Base-by-base conservation (phyloP, 30 jellyfish, hydroid and myxozoan species). In the Hydra vulgaris region DNA sequence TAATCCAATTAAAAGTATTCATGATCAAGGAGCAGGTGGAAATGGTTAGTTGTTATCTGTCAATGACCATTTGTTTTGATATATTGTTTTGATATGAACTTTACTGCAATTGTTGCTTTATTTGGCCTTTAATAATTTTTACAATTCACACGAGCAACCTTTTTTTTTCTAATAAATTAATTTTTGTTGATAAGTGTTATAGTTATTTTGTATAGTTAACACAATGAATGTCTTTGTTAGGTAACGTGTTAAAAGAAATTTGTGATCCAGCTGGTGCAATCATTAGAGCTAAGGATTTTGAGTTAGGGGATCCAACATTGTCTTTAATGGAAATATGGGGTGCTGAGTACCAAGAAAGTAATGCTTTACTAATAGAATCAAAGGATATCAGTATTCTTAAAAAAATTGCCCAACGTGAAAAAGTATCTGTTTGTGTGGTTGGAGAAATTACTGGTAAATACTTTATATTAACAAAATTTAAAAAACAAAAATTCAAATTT, bases 21-120 rank as follows among this genome's bases (percentile, higher is more conserved):
- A 91, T 61, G 97, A 91, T 66, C 96, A 86, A 73, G 97, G 97
- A 12, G 97, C 97, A 71, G 97, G 97, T 18, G 97, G 97, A 79
- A 90, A 90, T 76, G 97, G 97, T 90, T 25, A 21, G 82, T 26
- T 18, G 8, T 56, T 27, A 21, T 77, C 0, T 75, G 18, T 23
- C 26, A 17, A 72, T 72, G 0, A 17, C 25, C 18, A 17, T 72
- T 72, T 18, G 0, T 17, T 19, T 72, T 72, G 17, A 0, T 0
- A 18, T 21, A 17, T 72, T 72, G 23, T 0, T 18, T 18, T n/a
- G n/a, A n/a, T n/a, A n/a, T n/a, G n/a, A n/a, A n/a, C n/a, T n/a
- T n/a, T n/a, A n/a, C n/a, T n/a, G n/a, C n/a, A n/a, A n/a, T n/a
- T n/a, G n/a, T n/a, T n/a, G n/a, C n/a, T n/a, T n/a, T n/a, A n/a